Evolutionary conservation across 1,140 invertebrate species (phyloP).

Genomic region (Plectrocnemia conspersa): DNA sequence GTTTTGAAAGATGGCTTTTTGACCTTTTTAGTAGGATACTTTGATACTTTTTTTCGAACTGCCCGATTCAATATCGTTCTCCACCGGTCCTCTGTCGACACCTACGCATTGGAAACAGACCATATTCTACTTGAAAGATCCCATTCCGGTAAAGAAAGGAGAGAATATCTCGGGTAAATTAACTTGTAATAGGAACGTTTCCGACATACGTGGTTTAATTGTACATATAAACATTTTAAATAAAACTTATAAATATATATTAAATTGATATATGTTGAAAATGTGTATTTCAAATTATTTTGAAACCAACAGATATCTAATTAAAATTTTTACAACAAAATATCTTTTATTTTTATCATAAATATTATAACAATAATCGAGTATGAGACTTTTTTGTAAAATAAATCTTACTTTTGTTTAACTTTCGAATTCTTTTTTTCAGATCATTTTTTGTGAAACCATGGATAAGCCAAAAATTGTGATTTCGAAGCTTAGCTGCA

Average conservation of each 20-base stretch:
- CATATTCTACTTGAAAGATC: slow-evolving; percentile 76
- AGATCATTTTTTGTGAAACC: too few relatives aligned
- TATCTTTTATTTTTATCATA: too few relatives aligned
- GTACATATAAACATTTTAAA: slow-evolving; percentile 48
- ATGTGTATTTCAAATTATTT: too few relatives aligned
- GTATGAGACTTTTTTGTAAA: too few relatives aligned
- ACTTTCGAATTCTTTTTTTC: too few relatives aligned
- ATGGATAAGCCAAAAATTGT: too few relatives aligned
- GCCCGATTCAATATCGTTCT: slow-evolving; percentile 60
- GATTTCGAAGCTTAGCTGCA: too few relatives aligned
- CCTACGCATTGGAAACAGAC: slow-evolving; percentile 98
- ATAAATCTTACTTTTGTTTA: too few relatives aligned
- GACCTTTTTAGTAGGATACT: slow-evolving; percentile 89
- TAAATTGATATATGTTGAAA: slow-evolving; percentile 42
- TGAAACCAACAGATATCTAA: too few relatives aligned
- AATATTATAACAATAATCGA: too few relatives aligned
- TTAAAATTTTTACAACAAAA: too few relatives aligned
- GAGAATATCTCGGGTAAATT: slow-evolving; percentile 62
- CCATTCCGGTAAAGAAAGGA: slow-evolving; percentile 69
- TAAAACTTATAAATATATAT: slow-evolving; percentile 48
- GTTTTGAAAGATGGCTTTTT: slow-evolving; percentile 68
- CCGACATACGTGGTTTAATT: slow-evolving; percentile 44
- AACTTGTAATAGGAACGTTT: slow-evolving; percentile 51
- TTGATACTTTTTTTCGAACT: slow-evolving; percentile 86
- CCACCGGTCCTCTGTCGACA: slow-evolving; percentile 68